Conservation (phyloP, 2,113 vertebrate genomes). For the Psittacula cyanocephala region DNA sequence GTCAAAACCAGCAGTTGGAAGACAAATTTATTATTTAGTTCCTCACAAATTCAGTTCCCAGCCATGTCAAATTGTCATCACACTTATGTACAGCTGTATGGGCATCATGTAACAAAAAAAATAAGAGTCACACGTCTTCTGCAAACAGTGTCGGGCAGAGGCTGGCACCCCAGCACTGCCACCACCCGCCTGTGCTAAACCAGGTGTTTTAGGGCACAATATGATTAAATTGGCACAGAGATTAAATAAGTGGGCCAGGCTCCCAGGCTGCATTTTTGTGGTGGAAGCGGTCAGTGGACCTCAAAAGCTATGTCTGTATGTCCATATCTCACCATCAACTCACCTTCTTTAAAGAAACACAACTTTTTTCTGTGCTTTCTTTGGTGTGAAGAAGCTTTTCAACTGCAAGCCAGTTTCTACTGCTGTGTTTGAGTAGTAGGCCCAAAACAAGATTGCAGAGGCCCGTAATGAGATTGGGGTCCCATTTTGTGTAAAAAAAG, state of each 20-base stretch:
- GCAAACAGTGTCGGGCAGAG: background rate
- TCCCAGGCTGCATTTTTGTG: background rate
- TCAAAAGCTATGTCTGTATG: background rate
- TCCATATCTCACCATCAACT: background rate
- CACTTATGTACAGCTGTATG: background rate
- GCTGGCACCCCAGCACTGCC: background rate
- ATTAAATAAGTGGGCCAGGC: background rate
- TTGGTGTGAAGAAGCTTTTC: background rate
- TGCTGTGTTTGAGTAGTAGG: background rate
- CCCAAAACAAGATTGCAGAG: background rate
- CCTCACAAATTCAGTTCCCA: background rate
- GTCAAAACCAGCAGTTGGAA: background rate
- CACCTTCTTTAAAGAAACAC: background rate
- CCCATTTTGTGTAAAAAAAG: background rate
- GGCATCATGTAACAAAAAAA: background rate
- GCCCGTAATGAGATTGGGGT: background rate
- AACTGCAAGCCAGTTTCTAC: background rate
- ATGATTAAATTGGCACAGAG: background rate
- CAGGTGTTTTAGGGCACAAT: background rate
- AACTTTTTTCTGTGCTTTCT: background rate
- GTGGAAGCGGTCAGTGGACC: background rate
- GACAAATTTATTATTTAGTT: background rate
- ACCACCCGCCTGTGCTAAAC: background rate
- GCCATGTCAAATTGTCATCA: background rate
- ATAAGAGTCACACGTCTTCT: background rate